A percentile compares a stretch with the other conserved stretches of the same genome.
phyloP scores from a whole-genome alignment of 2,888 invertebrate genomes.

The Lissonota sp. region DNA sequence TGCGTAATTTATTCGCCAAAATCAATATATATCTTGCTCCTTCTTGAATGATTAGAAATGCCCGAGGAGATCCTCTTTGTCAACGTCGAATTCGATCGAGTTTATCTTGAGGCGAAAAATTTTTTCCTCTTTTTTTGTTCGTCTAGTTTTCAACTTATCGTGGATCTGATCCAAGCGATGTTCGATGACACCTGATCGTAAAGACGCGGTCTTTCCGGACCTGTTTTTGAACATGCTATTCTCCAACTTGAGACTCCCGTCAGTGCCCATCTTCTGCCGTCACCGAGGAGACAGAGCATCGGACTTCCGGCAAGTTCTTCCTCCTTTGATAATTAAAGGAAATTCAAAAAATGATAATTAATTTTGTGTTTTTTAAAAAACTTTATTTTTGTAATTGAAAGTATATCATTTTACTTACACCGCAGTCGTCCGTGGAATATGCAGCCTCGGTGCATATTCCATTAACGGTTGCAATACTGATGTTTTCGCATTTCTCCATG shows the following conservation, averaged over 20 bases:
- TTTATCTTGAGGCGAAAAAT: background rate
- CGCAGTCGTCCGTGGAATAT: constrained; percentile 92
- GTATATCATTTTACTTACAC: constrained; percentile 86
- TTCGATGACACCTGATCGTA: constrained; percentile 93
- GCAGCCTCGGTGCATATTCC: constrained; percentile 93
- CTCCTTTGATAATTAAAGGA: constrained; percentile 85
- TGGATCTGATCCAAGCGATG: constrained; percentile 93
- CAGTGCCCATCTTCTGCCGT: constrained; percentile 91
- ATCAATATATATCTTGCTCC: no score
- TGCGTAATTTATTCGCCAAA: no score
- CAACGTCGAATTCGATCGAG: background rate
- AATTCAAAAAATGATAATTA: constrained; percentile 8
- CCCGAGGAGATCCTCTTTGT: background rate
- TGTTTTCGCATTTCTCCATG: constrained; percentile 93
- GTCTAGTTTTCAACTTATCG: constrained; percentile 85
- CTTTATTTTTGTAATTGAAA: constrained; percentile 3
- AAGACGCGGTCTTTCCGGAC: constrained; percentile 91
- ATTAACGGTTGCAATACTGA: constrained; percentile 93
- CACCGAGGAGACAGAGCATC: constrained; percentile 91
- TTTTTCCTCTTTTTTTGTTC: background rate
- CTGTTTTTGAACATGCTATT: constrained; percentile 92
- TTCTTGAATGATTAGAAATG: background rate
- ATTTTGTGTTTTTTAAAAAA: constrained; percentile 11
- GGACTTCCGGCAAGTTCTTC: constrained; percentile 95
- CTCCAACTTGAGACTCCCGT: constrained; percentile 94